Evolutionary conservation across 2,888 invertebrate genomes (phyloP), one percentile per base, ranked within the genome.

Genomic region (Drosophila sordidula): DNA sequence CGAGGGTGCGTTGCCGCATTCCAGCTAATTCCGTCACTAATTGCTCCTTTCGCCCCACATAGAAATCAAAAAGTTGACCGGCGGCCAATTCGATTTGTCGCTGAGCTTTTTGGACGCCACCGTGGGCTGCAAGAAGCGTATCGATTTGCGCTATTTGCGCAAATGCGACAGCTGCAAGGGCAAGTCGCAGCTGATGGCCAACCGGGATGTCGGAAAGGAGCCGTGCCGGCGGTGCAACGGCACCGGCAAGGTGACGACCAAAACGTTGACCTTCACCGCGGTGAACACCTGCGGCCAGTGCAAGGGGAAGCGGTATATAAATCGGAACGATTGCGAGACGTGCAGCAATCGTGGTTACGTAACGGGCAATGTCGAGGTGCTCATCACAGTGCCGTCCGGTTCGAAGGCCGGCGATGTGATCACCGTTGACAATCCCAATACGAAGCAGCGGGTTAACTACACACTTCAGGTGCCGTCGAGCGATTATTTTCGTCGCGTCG

Each of bases 221-320:
- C 78, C 83, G 3, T 92, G 92, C 39, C 80, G 89, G 1, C 90
- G 89, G n/a, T 92, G 92, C 62, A 89, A 90, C 29, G 92, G 92
- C 9, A 90, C 86, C 0, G 92, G 91, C 0, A 86, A 88, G 41
- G 65, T 90, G 4, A 79, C 81, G 2, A 80, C 81, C 16, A 90
- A 81, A 34, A 89, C 88, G 1, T 32, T 78, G 2, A 86, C 85
- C 1, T 88, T 72, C 22, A 80, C 78, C 0, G 63, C 79, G 5
- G 63, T 85, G 0, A 73, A 71, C 3, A 67, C 69, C 1, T 92
- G 92, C 42, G 74, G 85, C 5, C 76, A 70, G 14, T 92, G 92
- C 64, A 79, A 90, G 34, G 92, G 92, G 3, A 90, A 84, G 36
- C 77, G 91, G 3, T 90, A 78, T 32, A 75, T 88, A 5, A 87